phyloP scores from a whole-genome alignment of 2,888 invertebrate genomes.

The Syrista parreyssii region DNA sequence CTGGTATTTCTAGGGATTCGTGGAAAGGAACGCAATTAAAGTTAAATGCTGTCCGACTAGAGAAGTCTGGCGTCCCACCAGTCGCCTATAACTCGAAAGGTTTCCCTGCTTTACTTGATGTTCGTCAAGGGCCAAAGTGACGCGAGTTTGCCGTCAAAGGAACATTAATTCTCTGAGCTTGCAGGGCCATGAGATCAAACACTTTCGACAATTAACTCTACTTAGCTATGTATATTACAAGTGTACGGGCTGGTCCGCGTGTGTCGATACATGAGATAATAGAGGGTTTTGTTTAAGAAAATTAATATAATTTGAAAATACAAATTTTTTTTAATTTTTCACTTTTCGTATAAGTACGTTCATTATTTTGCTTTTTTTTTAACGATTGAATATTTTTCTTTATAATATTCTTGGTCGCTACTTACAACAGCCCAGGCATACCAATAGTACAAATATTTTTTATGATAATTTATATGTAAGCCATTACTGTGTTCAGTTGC shows the following conservation, averaged over 20 bases:
- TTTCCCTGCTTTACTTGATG: slow-evolving; percentile 29
- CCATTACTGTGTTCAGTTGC: not conserved
- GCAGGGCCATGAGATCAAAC: slow-evolving; percentile 57
- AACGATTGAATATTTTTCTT: not conserved
- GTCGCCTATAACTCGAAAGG: slow-evolving; percentile 46
- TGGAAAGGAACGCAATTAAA: slow-evolving; percentile 57
- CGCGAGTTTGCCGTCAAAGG: slow-evolving; percentile 41
- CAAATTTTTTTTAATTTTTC: not conserved
- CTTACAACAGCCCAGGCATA: not conserved
- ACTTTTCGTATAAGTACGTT: too few species aligned
- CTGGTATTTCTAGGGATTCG: slow-evolving; percentile 52
- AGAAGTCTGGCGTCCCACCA: slow-evolving; percentile 34
- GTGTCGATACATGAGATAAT: not conserved
- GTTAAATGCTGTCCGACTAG: slow-evolving; percentile 52
- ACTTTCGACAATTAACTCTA: slow-evolving; percentile 53
- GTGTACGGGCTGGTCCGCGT: not conserved
- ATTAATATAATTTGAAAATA: not conserved
- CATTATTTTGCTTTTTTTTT: not conserved
- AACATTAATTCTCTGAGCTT: slow-evolving; percentile 55
- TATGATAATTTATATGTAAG: not conserved
- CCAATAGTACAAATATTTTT: not conserved
- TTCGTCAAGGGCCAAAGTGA: not conserved
- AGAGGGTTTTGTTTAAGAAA: not conserved
- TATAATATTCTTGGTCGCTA: not conserved
- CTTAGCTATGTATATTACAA: not conserved